These are phyloP conservation scores for Zaprionus africanus DNA, from an alignment of 1,140 invertebrate genomes.

Conservation along the genomic window DNA sequence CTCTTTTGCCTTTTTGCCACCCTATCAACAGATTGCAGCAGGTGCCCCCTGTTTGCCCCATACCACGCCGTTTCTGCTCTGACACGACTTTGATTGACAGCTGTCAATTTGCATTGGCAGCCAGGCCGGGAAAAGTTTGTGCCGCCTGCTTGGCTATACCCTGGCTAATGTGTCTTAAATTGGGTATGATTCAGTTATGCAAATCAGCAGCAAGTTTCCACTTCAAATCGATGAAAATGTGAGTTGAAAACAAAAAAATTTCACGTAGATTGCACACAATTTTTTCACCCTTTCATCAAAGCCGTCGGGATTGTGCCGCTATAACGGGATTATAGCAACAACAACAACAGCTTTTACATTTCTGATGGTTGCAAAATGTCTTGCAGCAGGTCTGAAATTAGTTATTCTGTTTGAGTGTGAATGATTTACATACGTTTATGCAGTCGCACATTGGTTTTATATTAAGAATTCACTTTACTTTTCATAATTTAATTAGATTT, in stretches of 20 bases:
- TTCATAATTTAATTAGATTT: not conserved
- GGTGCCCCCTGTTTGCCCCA: not conserved
- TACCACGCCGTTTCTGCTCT: not conserved
- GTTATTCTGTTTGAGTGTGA: not conserved
- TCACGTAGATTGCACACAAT: not conserved
- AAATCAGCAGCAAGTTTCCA: not conserved
- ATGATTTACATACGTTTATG: not conserved
- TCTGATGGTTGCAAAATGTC: not conserved
- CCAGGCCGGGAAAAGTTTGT: constrained; percentile 46
- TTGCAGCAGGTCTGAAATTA: not conserved
- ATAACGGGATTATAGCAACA: too few species aligned
- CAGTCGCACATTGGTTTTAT: not conserved
- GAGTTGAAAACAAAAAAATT: not conserved
- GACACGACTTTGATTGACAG: constrained; percentile 63
- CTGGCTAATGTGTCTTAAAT: constrained; percentile 2
- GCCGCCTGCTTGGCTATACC: constrained; percentile 11
- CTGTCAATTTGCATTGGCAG: constrained; percentile 72
- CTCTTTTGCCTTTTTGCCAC: not conserved
- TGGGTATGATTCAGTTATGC: constrained; percentile 14
- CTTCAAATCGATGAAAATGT: not conserved
- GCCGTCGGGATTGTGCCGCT: not conserved
- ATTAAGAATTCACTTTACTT: not conserved
- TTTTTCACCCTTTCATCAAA: not conserved
- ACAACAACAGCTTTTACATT: too few species aligned
- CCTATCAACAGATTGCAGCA: not conserved